Conservation (phyloP, 2,888 invertebrate species). For the Caradrina kadenii region DNA sequence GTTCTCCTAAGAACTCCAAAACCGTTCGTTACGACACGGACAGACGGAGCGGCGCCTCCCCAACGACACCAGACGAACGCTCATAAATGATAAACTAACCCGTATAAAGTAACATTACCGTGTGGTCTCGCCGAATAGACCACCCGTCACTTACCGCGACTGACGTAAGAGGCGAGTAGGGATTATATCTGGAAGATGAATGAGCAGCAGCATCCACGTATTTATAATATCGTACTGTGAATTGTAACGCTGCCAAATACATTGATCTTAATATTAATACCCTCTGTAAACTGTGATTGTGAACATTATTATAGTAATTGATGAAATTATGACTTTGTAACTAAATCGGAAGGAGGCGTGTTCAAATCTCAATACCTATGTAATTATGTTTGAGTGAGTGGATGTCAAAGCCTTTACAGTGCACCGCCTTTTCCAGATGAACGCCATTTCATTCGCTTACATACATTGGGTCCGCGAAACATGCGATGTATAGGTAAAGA, state of each 20-base stretch:
- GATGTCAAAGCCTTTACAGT: conserved; percentile 56
- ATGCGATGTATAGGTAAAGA: conserved; percentile 42
- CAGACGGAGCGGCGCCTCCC: conserved; percentile 80
- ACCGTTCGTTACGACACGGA: conserved; percentile 64
- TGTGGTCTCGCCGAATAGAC: conserved; percentile 54
- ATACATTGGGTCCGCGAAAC: conserved; percentile 56
- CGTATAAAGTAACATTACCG: conserved; percentile 64
- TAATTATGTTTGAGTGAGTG: conserved; percentile 58
- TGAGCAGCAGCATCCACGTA: conserved; percentile 35
- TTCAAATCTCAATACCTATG: conserved; percentile 54
- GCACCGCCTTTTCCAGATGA: conserved; percentile 62
- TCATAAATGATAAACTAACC: conserved; percentile 79
- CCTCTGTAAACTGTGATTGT: conserved; percentile 13
- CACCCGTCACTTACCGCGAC: conserved; percentile 52
- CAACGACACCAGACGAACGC: conserved; percentile 71
- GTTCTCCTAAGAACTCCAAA: conserved; percentile 58
- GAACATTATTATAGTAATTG: conserved; percentile 6
- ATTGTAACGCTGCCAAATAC: conserved; percentile 35
- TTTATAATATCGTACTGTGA: conserved; percentile 22
- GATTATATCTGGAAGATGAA: conserved; percentile 54
- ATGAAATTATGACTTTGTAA: conserved; percentile 6
- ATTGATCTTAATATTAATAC: conserved; percentile 18
- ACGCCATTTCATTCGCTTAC: conserved; percentile 52
- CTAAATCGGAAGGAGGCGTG: conserved; percentile 27
- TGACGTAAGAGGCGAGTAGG: conserved; percentile 51